Percentiles rank a stretch among this genome's conserved stretches.
Evolutionary conservation across 2,797 vertebrate genomes (phyloP).

Genomic region (Pteronotus mesoamericanus): DNA sequence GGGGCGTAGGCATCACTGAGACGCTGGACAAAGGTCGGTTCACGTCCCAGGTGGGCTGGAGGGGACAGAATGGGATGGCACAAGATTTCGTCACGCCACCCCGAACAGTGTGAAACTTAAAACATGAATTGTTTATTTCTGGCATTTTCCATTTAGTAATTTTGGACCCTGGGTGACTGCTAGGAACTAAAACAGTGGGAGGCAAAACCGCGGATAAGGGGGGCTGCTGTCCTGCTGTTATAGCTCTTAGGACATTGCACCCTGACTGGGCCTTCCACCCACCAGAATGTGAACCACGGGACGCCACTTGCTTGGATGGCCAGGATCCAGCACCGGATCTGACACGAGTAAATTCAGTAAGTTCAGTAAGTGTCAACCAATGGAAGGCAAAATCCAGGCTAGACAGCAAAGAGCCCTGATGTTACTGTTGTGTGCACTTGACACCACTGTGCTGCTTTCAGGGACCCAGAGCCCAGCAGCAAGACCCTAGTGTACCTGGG

Average conservation of each 20-base stretch:
- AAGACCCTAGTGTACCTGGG: background rate
- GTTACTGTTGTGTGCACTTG: background rate
- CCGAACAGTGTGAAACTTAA: background rate
- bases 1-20: no score
- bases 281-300: fast-evolving
- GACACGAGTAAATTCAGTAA: no score
- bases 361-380: background rate
- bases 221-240: background rate
- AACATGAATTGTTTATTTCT: background rate
- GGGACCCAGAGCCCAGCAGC: background rate
- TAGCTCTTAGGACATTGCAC: background rate
- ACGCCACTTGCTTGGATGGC: background rate
- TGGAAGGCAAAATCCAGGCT: background rate
- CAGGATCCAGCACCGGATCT: background rate
- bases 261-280: background rate
- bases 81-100: background rate
- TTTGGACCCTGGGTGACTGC: background rate
- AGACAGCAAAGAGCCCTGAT: background rate
- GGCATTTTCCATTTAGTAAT: background rate
- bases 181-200: background rate
- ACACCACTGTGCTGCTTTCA: background rate
- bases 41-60: no score
- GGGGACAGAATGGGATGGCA: no score
- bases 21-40: background rate
- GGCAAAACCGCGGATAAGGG: background rate